Conservation (phyloP, 2,113 vertebrate species). For the Fulica atra region DNA sequence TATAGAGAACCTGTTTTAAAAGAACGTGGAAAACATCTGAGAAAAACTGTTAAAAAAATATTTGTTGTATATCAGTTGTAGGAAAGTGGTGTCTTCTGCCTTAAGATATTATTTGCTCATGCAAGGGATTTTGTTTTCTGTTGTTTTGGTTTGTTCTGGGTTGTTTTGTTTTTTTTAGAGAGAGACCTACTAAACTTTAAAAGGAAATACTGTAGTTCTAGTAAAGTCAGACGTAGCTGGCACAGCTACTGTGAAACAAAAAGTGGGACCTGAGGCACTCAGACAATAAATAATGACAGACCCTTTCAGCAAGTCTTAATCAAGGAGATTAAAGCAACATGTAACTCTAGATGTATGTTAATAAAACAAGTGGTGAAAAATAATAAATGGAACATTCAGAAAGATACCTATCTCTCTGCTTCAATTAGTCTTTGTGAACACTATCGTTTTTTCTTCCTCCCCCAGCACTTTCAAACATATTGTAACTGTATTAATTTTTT, state of each 20-base stretch:
- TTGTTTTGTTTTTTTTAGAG: background rate
- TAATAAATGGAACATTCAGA: constrained; percentile 72
- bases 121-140: constrained; percentile 19
- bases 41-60: constrained; percentile 16
- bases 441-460: constrained; percentile 68
- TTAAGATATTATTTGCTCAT: constrained; percentile 58
- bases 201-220: too few species aligned
- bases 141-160: constrained; percentile 25
- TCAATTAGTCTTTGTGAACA: constrained; percentile 74
- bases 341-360: constrained; percentile 83
- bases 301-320: constrained; percentile 89
- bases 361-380: constrained; percentile 84
- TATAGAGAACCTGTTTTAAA: background rate
- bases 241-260: constrained; percentile 62
- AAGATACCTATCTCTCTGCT: constrained; percentile 68
- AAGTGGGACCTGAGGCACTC: constrained; percentile 69
- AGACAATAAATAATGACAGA: constrained; percentile 82
- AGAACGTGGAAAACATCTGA: background rate
- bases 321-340: constrained; percentile 85
- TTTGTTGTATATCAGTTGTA: constrained; percentile 9
- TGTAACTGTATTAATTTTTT: constrained; percentile 31
- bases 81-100: constrained; percentile 30
- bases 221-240: constrained; percentile 28
- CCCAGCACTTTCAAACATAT: constrained; percentile 81
- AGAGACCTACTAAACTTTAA: constrained; percentile 7